Percentiles rank a stretch among this genome's conserved stretches.
These are phyloP conservation scores for Brachyopa scutellaris DNA, from an alignment of 2,888 invertebrate species.

Conservation along the genomic window DNA sequence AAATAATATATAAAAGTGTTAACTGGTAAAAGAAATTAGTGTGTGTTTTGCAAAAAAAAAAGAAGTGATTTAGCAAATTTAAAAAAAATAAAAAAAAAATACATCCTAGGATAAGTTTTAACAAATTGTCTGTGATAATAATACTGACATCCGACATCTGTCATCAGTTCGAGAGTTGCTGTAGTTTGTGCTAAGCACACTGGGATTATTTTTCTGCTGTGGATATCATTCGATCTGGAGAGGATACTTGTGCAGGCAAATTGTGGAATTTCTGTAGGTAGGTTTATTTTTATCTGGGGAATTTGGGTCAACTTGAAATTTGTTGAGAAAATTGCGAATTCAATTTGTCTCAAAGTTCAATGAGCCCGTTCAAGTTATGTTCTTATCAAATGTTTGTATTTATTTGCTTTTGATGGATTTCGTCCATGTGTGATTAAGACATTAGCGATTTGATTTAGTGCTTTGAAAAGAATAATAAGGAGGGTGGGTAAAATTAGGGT, in stretches of 20 bases:
- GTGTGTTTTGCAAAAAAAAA: not conserved
- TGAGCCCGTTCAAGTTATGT: not conserved
- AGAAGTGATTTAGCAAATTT: not conserved
- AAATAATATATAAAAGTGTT: conserved; percentile 10
- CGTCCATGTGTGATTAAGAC: not conserved
- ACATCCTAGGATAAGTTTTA: conserved; percentile 12
- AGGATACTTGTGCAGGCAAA: conserved; percentile 34
- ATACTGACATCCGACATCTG: too few relatives aligned
- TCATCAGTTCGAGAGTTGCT: conserved; percentile 1
- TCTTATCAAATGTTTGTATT: not conserved
- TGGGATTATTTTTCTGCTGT: conserved; percentile 37
- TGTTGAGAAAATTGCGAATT: not conserved
- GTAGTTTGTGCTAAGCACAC: conserved; percentile 7
- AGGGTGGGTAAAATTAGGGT: too few relatives aligned
- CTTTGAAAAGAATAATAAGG: too few relatives aligned
- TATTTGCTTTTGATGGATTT: not conserved
- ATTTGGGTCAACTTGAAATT: not conserved
- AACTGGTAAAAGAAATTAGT: not conserved
- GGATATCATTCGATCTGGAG: conserved; percentile 14
- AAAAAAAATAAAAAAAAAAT: not conserved
- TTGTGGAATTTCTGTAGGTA: conserved; percentile 35
- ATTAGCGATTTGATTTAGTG: too few relatives aligned
- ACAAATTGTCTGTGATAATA: conserved; percentile 50
- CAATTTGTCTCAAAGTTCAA: not conserved
- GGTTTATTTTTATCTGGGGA: conserved; percentile 8